phyloP scores from a whole-genome alignment of 1,140 invertebrate species.

The Pseudachorutes palmiensis region DNA sequence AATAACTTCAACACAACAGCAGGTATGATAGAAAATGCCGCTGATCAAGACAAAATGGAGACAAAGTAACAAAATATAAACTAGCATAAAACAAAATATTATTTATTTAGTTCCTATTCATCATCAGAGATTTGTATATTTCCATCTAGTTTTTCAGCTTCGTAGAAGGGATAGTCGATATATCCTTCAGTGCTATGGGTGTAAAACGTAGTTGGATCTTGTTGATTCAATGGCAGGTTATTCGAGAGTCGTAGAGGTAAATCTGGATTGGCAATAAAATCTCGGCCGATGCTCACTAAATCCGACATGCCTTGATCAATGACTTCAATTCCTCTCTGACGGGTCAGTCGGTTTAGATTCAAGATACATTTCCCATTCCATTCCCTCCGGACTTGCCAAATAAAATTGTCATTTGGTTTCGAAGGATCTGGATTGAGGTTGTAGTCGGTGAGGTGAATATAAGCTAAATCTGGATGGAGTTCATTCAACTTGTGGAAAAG shows the following conservation, averaged over 20 bases:
- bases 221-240: not conserved
- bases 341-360: not conserved
- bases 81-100: too few species aligned
- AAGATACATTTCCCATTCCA: not conserved
- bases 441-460: not conserved
- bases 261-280: constrained; percentile 3
- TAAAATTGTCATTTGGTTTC: not conserved
- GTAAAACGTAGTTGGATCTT: not conserved
- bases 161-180: constrained; percentile 1
- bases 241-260: not conserved
- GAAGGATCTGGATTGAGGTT: too few species aligned
- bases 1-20: too few species aligned
- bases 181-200: not conserved
- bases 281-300: not conserved
- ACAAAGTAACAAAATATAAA: too few species aligned
- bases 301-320: not conserved
- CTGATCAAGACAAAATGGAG: too few species aligned
- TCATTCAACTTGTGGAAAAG: not conserved
- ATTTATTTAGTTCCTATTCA: too few species aligned
- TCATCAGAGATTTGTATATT: too few species aligned
- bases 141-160: too few species aligned
- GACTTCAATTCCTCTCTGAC: not conserved
- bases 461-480: not conserved
- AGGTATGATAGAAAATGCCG: too few species aligned
- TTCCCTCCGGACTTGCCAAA: not conserved